Conservation (phyloP, 1,140 invertebrate genomes). For the Ridgeia piscesae region DNA sequence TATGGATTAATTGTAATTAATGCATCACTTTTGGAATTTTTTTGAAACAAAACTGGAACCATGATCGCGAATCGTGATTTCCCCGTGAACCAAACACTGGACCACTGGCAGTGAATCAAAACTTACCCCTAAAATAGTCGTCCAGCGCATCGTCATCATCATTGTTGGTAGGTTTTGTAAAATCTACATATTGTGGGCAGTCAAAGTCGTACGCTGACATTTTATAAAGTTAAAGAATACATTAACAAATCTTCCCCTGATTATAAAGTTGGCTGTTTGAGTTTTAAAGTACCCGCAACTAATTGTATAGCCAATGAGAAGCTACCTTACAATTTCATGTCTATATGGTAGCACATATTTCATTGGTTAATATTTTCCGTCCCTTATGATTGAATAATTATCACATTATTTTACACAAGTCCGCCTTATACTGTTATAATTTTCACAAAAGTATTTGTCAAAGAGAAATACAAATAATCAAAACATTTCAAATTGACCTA, state of each 20-base stretch:
- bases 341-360: neutral
- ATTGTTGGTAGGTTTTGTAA: neutral
- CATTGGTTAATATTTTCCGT: neutral
- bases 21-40: too few relatives aligned
- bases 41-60: neutral
- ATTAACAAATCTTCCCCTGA: neutral
- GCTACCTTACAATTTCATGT: neutral
- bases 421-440: neutral
- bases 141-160: neutral
- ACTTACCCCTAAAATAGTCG: neutral
- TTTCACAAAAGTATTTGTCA: neutral
- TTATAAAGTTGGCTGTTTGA: neutral
- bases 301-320: neutral
- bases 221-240: neutral
- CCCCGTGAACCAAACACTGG: neutral
- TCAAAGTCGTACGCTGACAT: neutral
- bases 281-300: conserved; percentile 5
- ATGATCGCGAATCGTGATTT: neutral
- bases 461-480: neutral
- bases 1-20: too few relatives aligned
- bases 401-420: neutral
- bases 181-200: conserved; percentile 5
- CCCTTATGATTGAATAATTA: neutral
- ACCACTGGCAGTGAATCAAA: neutral
- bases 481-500: neutral